Evolutionary conservation across 1,140 invertebrate genomes (phyloP).

Genomic region (Ruditapes philippinarum): DNA sequence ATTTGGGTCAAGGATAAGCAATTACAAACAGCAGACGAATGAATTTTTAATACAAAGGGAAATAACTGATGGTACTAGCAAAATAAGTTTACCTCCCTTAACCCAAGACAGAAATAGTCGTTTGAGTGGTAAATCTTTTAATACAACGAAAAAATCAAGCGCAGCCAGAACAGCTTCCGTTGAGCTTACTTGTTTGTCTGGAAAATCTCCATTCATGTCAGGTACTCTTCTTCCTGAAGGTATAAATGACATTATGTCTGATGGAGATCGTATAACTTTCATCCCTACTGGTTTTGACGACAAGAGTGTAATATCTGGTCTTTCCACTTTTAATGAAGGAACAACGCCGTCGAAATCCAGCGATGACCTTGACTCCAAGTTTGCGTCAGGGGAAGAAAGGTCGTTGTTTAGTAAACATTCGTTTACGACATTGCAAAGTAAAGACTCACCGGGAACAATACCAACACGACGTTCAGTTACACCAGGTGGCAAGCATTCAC

Average conservation of each 20-base stretch:
- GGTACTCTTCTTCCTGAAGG: background rate
- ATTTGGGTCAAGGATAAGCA: background rate
- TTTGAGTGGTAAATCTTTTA: background rate
- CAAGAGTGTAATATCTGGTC: constrained; percentile 4
- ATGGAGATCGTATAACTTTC: background rate
- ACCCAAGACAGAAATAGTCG: background rate
- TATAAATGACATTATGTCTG: background rate
- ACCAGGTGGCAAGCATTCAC: no score
- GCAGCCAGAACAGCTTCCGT: background rate
- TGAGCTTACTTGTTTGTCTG: background rate
- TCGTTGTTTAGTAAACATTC: background rate
- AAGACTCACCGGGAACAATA: no score
- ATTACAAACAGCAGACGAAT: background rate
- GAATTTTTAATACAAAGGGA: background rate
- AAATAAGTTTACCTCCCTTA: background rate
- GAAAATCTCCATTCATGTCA: background rate
- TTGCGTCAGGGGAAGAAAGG: background rate
- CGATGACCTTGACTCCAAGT: constrained; percentile 28
- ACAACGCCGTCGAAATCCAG: constrained; percentile 3
- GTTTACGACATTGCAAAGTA: background rate
- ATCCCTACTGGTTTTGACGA: constrained; percentile 24
- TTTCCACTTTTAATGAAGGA: constrained; percentile 28
- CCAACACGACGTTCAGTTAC: no score
- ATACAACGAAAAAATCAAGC: background rate
- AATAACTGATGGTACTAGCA: background rate